Evolutionary conservation across 2,797 vertebrate species (phyloP).

Genomic region (Gambusia yucatana): DNA sequence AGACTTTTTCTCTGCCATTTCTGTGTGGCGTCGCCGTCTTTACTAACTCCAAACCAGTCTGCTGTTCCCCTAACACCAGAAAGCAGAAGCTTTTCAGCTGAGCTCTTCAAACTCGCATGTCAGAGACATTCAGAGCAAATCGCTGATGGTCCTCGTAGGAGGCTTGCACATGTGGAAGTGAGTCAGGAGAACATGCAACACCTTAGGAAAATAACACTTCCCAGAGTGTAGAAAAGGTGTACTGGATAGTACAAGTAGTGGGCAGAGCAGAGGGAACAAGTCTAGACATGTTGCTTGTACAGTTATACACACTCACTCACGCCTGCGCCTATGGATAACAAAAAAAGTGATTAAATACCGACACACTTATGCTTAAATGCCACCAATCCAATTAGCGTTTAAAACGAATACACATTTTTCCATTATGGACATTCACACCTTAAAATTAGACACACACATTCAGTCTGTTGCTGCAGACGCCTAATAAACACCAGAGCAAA

Average conservation of each 20-base stretch:
- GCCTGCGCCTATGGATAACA: slow-evolving; percentile 6
- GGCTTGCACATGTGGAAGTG: slow-evolving; percentile 8
- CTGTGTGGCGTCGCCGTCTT: slow-evolving; percentile 94
- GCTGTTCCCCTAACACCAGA: slow-evolving; percentile 90
- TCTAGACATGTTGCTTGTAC: slow-evolving; percentile 47
- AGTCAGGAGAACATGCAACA: slow-evolving; percentile 21
- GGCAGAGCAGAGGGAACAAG: slow-evolving; percentile 46
- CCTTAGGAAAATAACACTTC: slow-evolving; percentile 35
- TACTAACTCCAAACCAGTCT: slow-evolving; percentile 98
- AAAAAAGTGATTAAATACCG: slow-evolving; percentile 24
- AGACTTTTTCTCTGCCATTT: slow-evolving; percentile 98
- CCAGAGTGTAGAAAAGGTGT: slow-evolving; percentile 27
- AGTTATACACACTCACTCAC: slow-evolving; percentile 7
- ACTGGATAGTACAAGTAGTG: slow-evolving; percentile 31
- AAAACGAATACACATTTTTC: slow-evolving; percentile 10
- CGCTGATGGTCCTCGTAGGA: slow-evolving; percentile 9
- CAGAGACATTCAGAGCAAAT: slow-evolving; percentile 18
- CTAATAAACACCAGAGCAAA: slow-evolving; percentile 71
- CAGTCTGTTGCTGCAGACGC: slow-evolving; percentile 39
- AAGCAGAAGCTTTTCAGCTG: slow-evolving; percentile 48
- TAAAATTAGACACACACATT: slow-evolving; percentile 20
- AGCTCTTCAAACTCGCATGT: not conserved
- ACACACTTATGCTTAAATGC: slow-evolving; percentile 25
- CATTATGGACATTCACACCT: not conserved
- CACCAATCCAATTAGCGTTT: slow-evolving; percentile 34